Evolutionary conservation across 2,888 invertebrate genomes (phyloP), one percentile per base, ranked within the genome.

Genomic region (Idaea straminata): DNA sequence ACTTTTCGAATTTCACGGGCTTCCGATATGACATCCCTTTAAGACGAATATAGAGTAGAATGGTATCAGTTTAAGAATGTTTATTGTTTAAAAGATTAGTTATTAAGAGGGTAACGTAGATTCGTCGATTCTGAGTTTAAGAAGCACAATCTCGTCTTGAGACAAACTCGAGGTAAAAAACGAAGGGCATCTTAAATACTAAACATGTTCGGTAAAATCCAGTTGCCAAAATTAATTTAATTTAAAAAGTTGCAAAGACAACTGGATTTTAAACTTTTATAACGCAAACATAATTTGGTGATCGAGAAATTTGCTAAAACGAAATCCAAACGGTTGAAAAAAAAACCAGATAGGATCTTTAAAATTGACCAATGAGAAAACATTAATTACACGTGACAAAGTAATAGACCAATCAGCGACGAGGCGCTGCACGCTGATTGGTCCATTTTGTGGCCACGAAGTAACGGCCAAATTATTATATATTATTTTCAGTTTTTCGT

Each of bases 151-250:
- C 6, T 47, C 10, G 10, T 47, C 13, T 47, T 47, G 47, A 47
- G 47, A 47, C 4, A 71, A 80, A 10, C 47, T 47, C 47, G 47
- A 47, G 47, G 47, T 47, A 47, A 47, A 47, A 47, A 47, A 47
- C 47, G 47, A 47, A 47, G 47, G 47, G 47, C 47, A 47, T 47
- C 10, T 47, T 47, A 47, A 47, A 47, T 25, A 47, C 10, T 4
- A 47, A 47, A 47, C 47, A 47, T 47, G 13, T 36, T 36, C 10
- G 13, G 10, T 47, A 47, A 47, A 47, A 47, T 47, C 47, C 47
- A 47, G 47, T 47, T 47, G 47, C 10, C 47, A 47, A 10, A 47
- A 47, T 13, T 13, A 47, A 47, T 47, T 47, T 47, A 47, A 36
- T 7, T 13, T 47, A 47, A 47, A 47, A 47, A 47, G 10, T 7